phyloP scores from a whole-genome alignment of 2,797 vertebrate species.

The Eospalax fontanierii region DNA sequence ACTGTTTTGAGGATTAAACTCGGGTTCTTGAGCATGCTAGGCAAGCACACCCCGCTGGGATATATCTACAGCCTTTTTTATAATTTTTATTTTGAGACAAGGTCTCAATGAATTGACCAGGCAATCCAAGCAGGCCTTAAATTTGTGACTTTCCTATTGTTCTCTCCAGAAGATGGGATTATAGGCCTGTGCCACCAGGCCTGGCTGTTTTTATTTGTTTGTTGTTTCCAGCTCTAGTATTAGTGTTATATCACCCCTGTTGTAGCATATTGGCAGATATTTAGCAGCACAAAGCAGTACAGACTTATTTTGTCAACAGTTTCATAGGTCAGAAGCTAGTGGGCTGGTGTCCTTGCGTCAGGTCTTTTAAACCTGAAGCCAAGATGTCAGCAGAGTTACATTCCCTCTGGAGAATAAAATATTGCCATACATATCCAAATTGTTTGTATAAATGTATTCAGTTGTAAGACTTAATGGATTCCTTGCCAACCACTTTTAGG shows the following conservation, averaged over 20 bases:
- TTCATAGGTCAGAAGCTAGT: background rate
- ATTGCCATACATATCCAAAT: background rate
- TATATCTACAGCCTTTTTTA: no score
- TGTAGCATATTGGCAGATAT: background rate
- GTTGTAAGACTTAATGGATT: background rate
- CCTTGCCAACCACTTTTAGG: background rate
- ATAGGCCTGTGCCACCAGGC: no score
- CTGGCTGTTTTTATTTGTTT: no score
- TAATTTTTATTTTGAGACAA: background rate
- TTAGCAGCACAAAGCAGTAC: conserved; percentile 11
- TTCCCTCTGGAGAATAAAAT: background rate
- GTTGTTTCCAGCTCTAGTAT: background rate
- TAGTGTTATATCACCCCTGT: background rate
- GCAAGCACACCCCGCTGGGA: no score
- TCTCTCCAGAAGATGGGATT: no score
- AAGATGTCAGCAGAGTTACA: background rate
- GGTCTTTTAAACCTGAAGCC: background rate
- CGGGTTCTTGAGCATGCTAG: no score
- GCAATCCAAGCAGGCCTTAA: no score
- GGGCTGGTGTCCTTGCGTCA: conserved; percentile 6
- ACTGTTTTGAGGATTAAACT: background rate
- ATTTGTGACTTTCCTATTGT: no score
- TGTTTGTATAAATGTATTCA: background rate
- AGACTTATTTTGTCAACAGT: no score
- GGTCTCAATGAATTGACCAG: no score